Evolutionary conservation across 2,113 vertebrate species (phyloP).

Genomic region (Xyrauchen texanus): DNA sequence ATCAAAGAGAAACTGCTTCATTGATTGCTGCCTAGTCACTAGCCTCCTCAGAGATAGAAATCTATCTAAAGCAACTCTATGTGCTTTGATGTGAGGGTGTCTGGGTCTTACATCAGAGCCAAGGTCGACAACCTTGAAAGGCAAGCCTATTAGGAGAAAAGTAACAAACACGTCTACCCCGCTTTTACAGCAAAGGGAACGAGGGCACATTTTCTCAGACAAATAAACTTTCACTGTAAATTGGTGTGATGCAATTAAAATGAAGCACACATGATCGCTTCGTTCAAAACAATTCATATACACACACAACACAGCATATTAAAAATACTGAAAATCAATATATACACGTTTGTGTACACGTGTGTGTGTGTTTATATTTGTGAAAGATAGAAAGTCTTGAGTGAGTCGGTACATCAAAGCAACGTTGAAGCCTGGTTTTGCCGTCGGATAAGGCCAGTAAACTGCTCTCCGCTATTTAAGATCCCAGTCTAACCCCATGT

Average conservation of each 20-base stretch:
- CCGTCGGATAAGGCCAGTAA: slow-evolving; percentile 63
- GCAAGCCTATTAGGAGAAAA: slow-evolving; percentile 74
- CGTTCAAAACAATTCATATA: slow-evolving; percentile 20
- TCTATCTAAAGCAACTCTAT: slow-evolving; percentile 54
- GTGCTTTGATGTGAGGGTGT: slow-evolving; percentile 78
- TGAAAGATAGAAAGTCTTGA: slow-evolving; percentile 60
- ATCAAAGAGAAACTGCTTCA: slow-evolving; percentile 56
- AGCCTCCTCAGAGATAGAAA: slow-evolving; percentile 58
- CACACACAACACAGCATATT: background rate
- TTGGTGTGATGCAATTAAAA: slow-evolving; percentile 46
- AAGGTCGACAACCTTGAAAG: slow-evolving; percentile 78
- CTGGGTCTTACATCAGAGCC: slow-evolving; percentile 79
- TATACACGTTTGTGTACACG: background rate
- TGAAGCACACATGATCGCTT: slow-evolving; percentile 28
- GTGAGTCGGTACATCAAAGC: slow-evolving; percentile 69
- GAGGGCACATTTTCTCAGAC: slow-evolving; percentile 16
- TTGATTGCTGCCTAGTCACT: slow-evolving; percentile 62
- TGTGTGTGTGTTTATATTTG: slow-evolving; percentile 31
- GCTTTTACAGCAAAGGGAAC: slow-evolving; percentile 43
- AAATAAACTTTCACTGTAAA: slow-evolving; percentile 43
- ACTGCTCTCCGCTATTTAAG: slow-evolving; percentile 64
- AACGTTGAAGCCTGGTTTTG: slow-evolving; percentile 51
- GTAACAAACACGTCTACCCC: slow-evolving; percentile 47
- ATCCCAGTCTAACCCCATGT: slow-evolving; percentile 58
- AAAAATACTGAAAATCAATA: too few species aligned